Conservation (phyloP, 1,140 invertebrate species). For the Mamestra configurata region DNA sequence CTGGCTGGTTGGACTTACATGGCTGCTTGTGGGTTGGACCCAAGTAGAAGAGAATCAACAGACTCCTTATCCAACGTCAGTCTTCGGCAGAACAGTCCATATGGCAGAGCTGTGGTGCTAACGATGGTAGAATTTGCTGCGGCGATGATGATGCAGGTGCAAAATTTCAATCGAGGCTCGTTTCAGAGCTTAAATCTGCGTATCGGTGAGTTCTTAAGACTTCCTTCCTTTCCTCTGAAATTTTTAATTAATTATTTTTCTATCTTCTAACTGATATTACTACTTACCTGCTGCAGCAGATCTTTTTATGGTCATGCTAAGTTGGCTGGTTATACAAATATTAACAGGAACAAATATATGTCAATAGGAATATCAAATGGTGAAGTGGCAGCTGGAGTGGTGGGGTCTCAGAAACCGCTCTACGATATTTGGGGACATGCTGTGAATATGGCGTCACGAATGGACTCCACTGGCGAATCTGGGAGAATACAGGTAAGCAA, state of each 20-base stretch:
- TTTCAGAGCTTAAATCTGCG: constrained; percentile 87
- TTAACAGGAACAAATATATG: not conserved
- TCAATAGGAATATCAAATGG: constrained; percentile 92
- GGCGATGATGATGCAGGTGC: constrained; percentile 87
- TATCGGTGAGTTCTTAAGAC: constrained; percentile 87
- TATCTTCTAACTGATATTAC: too few species aligned
- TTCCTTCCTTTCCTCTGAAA: too few species aligned
- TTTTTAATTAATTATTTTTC: too few species aligned
- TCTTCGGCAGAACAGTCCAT: constrained; percentile 68
- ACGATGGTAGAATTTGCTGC: constrained; percentile 88
- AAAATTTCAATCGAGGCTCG: constrained; percentile 83
- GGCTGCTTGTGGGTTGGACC: constrained; percentile 96
- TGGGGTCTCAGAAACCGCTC: constrained; percentile 96
- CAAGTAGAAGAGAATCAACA: constrained; percentile 90
- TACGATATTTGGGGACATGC: constrained; percentile 98
- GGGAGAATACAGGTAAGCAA: constrained; percentile 93
- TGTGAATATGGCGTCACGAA: constrained; percentile 97
- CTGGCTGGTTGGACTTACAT: constrained; percentile 97
- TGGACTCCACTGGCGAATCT: constrained; percentile 94
- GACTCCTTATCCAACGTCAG: constrained; percentile 78
- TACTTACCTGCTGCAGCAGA: too few species aligned
- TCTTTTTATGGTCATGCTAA: too few species aligned
- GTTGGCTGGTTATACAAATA: too few species aligned
- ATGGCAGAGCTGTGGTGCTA: constrained; percentile 76
- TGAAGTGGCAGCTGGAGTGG: constrained; percentile 96